phyloP scores from a whole-genome alignment of 92 coral and sea anemone genomes.

The Parazoanthus darwini region DNA sequence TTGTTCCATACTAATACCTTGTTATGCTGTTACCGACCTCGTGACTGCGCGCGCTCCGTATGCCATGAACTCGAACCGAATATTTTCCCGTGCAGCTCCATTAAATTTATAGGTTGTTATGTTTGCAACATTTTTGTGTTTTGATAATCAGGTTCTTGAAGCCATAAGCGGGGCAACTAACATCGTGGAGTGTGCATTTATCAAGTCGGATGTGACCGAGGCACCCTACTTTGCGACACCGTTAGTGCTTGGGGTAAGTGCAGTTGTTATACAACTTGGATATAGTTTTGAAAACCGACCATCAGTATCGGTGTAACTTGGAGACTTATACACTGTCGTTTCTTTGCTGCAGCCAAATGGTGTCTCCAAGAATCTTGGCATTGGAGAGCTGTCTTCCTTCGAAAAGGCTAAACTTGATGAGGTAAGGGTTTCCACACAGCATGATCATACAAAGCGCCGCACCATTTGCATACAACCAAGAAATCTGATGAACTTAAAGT shows the following conservation, averaged over 20 bases:
- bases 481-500: too few relatives aligned
- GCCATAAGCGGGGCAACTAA: conserved; percentile 81
- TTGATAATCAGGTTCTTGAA: conserved; percentile 68
- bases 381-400: conserved; percentile 76
- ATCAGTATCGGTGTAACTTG: background rate
- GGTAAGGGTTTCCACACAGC: conserved; percentile 42
- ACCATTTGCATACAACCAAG: too few relatives aligned
- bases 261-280: background rate
- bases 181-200: conserved; percentile 94
- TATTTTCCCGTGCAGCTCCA: too few relatives aligned
- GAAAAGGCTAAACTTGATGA: conserved; percentile 88
- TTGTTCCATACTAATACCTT: too few relatives aligned
- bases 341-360: conserved; percentile 74
- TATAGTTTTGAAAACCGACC: background rate
- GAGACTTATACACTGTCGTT: background rate
- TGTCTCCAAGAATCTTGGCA: conserved; percentile 82
- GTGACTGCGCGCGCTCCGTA: too few relatives aligned
- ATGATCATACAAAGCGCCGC: background rate
- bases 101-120: too few relatives aligned
- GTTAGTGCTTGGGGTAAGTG: conserved; percentile 89
- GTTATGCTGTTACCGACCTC: too few relatives aligned
- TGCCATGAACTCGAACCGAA: too few relatives aligned
- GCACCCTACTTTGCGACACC: conserved; percentile 94
- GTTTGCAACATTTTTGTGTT: background rate
- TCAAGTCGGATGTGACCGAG: conserved; percentile 81